Percentiles rank a stretch among this genome's conserved stretches.
phyloP scores from a whole-genome alignment of 2,113 vertebrate genomes.

The Psilopsiagon aurifrons region DNA sequence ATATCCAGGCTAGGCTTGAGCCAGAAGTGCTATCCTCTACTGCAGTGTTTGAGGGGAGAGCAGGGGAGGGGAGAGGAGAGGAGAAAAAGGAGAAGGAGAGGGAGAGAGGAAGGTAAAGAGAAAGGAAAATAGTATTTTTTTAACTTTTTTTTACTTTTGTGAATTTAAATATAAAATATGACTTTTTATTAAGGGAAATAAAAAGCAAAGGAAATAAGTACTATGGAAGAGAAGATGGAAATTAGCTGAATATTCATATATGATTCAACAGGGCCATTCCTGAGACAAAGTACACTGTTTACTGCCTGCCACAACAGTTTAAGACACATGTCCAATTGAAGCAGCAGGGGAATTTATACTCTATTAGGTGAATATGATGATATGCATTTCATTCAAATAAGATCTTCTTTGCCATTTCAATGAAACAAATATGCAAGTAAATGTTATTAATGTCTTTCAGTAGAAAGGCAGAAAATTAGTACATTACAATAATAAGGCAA shows the following conservation, averaged over 20 bases:
- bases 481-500: background rate
- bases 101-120: background rate
- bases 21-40: background rate
- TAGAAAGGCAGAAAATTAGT: background rate
- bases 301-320: background rate
- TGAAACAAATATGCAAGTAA: background rate
- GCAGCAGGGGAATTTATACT: background rate
- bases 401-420: background rate
- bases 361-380: background rate
- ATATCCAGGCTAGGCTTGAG: background rate
- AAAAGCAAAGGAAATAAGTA: background rate
- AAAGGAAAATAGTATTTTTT: background rate
- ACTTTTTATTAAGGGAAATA: background rate
- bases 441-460: background rate
- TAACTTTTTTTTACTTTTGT: background rate
- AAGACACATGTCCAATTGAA: background rate
- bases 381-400: background rate
- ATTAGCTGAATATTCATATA: background rate
- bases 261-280: background rate
- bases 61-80: background rate
- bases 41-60: background rate
- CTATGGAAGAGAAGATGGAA: background rate
- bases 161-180: background rate
- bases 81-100: background rate
- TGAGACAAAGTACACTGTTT: slow-evolving; percentile 1